A percentile compares a stretch with the other conserved stretches of the same genome.
phyloP scores from a whole-genome alignment of 2,113 vertebrate species.

The Cnemophilus loriae region DNA sequence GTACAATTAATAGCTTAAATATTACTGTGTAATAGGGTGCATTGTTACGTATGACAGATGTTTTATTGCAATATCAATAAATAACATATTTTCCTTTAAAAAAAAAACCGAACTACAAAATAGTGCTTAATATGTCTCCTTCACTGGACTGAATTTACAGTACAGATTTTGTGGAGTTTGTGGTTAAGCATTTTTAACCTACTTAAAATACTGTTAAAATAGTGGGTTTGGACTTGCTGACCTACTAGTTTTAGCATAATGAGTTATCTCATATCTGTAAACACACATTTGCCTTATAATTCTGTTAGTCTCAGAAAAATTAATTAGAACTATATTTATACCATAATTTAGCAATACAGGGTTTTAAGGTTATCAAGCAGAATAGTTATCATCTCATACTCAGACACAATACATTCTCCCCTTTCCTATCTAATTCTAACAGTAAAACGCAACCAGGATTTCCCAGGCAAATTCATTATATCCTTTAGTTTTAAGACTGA shows the following conservation, averaged over 20 bases:
- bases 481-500: not conserved
- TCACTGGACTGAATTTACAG: not conserved
- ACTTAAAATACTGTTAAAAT: not conserved
- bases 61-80: conserved; percentile 27
- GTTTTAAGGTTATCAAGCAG: not conserved
- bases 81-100: conserved; percentile 9
- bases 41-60: not conserved
- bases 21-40: not conserved
- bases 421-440: not conserved
- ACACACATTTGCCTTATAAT: not conserved
- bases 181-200: not conserved
- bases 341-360: not conserved
- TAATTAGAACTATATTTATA: not conserved
- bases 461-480: not conserved
- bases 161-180: not conserved
- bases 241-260: not conserved
- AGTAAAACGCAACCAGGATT: not conserved
- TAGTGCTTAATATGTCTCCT: not conserved
- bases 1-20: not conserved
- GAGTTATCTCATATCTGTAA: not conserved
- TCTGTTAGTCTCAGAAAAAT: not conserved
- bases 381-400: not conserved
- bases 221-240: not conserved
- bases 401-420: not conserved
- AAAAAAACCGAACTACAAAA: not conserved